Conservation (phyloP, 2,888 invertebrate genomes). For the Agriotes lineatus region DNA sequence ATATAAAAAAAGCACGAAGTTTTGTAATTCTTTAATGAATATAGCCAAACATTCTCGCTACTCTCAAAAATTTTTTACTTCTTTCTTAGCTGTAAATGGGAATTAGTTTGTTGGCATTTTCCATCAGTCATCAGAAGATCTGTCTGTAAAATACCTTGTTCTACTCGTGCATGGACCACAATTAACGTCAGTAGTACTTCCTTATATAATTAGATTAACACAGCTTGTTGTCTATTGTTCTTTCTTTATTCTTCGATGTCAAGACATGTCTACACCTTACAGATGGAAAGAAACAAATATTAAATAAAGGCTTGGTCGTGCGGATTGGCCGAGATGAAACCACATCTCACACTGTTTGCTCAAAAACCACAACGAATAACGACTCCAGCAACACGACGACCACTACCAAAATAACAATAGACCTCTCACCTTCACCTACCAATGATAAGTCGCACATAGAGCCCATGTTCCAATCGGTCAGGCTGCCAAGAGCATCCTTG, state of each 20-base stretch:
- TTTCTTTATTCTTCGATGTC: slow-evolving; percentile 29
- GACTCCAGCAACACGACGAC: slow-evolving; percentile 59
- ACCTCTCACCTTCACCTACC: slow-evolving; percentile 61
- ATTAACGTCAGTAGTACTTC: slow-evolving; percentile 43
- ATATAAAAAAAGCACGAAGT: too few species aligned
- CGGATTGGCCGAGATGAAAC: slow-evolving; percentile 63
- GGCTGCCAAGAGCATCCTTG: slow-evolving; percentile 55
- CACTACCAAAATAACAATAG: slow-evolving; percentile 67
- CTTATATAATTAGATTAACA: slow-evolving; percentile 38
- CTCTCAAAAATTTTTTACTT: neutral
- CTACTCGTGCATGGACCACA: slow-evolving; percentile 54
- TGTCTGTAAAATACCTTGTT: slow-evolving; percentile 49
- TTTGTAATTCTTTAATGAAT: too few species aligned
- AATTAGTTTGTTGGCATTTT: neutral
- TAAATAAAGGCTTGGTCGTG: slow-evolving; percentile 66
- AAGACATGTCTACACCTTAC: slow-evolving; percentile 49
- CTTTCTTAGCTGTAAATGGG: neutral
- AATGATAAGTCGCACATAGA: slow-evolving; percentile 40
- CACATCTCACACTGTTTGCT: slow-evolving; percentile 60
- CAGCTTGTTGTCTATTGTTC: slow-evolving; percentile 28
- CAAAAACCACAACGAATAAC: slow-evolving; percentile 60
- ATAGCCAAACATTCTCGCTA: too few species aligned
- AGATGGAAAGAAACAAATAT: slow-evolving; percentile 62
- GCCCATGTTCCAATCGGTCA: slow-evolving; percentile 40
- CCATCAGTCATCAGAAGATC: neutral